These are phyloP conservation scores for Opisthograptis luteolata DNA, from an alignment of 2,888 invertebrate species.

Conservation along the genomic window DNA sequence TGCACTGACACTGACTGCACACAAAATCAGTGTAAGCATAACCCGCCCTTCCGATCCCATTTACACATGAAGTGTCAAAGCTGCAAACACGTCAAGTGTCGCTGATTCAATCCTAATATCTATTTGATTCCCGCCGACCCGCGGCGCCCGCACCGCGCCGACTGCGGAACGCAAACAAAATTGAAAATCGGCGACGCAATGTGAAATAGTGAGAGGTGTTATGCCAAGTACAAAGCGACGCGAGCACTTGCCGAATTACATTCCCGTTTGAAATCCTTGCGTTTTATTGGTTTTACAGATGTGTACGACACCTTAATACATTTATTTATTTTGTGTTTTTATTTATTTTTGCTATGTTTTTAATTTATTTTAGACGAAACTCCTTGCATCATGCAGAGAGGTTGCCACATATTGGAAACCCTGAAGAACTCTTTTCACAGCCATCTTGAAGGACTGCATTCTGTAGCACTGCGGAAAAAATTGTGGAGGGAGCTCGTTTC, in stretches of 20 bases:
- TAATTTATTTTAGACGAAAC: no score
- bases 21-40: no score
- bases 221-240: slow-evolving; percentile 13
- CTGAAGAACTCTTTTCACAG: no score
- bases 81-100: slow-evolving; percentile 2
- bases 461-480: no score
- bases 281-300: neutral
- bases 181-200: slow-evolving; percentile 32
- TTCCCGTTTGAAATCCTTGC: neutral
- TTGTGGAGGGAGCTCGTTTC: no score
- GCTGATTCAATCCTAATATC: slow-evolving; percentile 11
- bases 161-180: slow-evolving; percentile 32
- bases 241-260: slow-evolving; percentile 3
- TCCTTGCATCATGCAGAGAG: no score
- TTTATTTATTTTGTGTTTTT: no score
- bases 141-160: slow-evolving; percentile 13
- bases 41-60: no score
- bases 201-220: slow-evolving; percentile 29
- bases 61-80: slow-evolving; percentile 3
- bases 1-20: no score
- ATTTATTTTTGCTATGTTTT: no score
- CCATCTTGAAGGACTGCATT: no score
- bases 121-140: slow-evolving; percentile 2
- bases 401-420: no score
- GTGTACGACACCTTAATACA: neutral